Percentiles rank a stretch among this genome's conserved stretches.
phyloP scores from a whole-genome alignment of 2,888 invertebrate species.

The Callyntrura sp. region DNA sequence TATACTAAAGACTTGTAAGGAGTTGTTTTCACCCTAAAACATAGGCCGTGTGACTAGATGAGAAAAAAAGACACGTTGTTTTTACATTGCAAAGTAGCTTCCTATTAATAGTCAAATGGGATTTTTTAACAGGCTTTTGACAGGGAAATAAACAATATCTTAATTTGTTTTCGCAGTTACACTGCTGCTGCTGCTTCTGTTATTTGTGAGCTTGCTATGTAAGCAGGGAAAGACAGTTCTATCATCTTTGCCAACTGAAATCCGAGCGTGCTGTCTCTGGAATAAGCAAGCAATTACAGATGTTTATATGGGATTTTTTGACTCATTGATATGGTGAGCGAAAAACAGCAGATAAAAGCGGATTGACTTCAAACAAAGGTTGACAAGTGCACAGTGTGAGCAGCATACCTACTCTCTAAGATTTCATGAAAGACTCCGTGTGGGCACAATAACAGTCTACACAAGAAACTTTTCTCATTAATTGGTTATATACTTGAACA shows the following conservation, averaged over 20 bases:
- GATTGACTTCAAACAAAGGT: not conserved
- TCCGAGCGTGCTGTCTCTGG: not conserved
- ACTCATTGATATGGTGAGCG: not conserved
- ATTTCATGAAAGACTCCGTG: too few species aligned
- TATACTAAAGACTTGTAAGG: constrained; percentile 15
- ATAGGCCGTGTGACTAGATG: not conserved
- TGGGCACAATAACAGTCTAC: too few species aligned
- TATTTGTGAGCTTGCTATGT: too few species aligned
- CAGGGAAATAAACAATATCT: not conserved
- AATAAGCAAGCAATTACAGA: not conserved
- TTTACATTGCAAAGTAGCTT: constrained; percentile 19
- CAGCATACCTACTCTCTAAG: not conserved
- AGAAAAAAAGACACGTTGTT: constrained; percentile 14
- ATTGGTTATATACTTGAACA: too few species aligned
- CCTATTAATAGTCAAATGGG: not conserved
- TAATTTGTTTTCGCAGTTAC: not conserved
- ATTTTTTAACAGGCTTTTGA: not conserved
- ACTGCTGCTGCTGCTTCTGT: not conserved
- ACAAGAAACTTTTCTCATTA: too few species aligned
- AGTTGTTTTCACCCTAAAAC: constrained; percentile 7
- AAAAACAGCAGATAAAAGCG: not conserved
- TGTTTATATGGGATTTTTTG: constrained; percentile 1
- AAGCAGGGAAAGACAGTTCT: too few species aligned
- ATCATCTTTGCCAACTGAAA: not conserved
- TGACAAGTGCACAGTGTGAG: constrained; percentile 3